These are phyloP conservation scores for Chaitophorus viminalis DNA, from an alignment of 2,888 invertebrate species.

Conservation along the genomic window DNA sequence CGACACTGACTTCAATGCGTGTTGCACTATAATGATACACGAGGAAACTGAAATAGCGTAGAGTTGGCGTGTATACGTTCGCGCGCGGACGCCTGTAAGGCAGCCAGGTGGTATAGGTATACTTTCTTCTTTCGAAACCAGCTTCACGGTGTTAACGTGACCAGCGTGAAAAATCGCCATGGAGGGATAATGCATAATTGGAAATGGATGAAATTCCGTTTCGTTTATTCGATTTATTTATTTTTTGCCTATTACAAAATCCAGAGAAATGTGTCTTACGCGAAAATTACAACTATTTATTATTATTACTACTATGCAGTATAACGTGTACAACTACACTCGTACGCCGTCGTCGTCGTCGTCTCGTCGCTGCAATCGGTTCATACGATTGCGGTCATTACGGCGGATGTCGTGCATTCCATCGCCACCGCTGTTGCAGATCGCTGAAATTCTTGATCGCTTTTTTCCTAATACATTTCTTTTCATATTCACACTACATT, in stretches of 20 bases:
- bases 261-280: conserved; percentile 39
- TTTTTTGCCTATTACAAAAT: conserved; percentile 28
- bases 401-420: not conserved
- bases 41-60: not conserved
- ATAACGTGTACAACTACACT: no score
- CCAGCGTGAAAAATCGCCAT: conserved; percentile 53
- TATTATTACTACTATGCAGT: not conserved
- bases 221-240: not conserved
- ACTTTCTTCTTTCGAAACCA: conserved; percentile 59
- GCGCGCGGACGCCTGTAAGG: not conserved
- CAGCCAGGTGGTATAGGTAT: not conserved
- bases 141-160: conserved; percentile 49
- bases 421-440: not conserved
- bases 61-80: not conserved
- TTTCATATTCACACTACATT: not conserved
- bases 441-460: not conserved
- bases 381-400: not conserved
- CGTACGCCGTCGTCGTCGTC: no score
- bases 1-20: not conserved
- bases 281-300: no score
- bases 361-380: not conserved
- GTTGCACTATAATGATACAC: not conserved
- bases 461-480: not conserved
- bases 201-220: conserved; percentile 48
- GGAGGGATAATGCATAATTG: conserved; percentile 26